Evolutionary conservation across 2,113 vertebrate genomes (phyloP), one percentile per base, ranked within the genome.

Genomic region (Percopsis transmontana): DNA sequence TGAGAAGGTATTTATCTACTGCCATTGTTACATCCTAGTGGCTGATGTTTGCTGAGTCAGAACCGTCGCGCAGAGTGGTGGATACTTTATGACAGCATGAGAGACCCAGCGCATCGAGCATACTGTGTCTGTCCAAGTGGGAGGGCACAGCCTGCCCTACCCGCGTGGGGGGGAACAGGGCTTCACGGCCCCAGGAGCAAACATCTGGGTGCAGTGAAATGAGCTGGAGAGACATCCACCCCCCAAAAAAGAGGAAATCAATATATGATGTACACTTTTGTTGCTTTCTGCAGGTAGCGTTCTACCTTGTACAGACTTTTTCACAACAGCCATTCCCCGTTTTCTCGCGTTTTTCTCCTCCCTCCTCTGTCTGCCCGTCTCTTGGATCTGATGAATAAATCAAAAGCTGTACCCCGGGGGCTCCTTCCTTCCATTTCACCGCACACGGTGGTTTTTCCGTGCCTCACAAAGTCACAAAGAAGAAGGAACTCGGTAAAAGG

Each of bases 371-470:
- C 70, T 68, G 64, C 68, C 81, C 69, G 57, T 82, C 64, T 69
- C 40, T 85, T 81, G 76, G 74, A 81, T 87, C 81, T 82, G 74
- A 86, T 88, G 79, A 90, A 91, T 91, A 89, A 89, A 91, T 88
- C 90, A 90, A 87, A 73, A 4, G 79, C 80, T 78, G 67, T 70
- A 78, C 81, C 76, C 47, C 27, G 67, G 84, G 83, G 79, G 74
- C 68, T 4, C 27, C 27, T 33, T 77, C 62, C 74, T 88, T 90
- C 84, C 79, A 85, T 74, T 75, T 89, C 45, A 51, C 66, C 66
- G 68, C 75, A 81, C 85, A 73, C 21, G 54, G 66, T 27, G 65
- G 74, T 83, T 87, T 72, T 69, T 4, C 67, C 61, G 60, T 68
- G 75, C 66, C 82, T 87, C 69, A 63, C 23, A 68, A 81, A 82